Conservation (phyloP, 1,140 invertebrate genomes). For the Zaprionus ghesquierei region DNA sequence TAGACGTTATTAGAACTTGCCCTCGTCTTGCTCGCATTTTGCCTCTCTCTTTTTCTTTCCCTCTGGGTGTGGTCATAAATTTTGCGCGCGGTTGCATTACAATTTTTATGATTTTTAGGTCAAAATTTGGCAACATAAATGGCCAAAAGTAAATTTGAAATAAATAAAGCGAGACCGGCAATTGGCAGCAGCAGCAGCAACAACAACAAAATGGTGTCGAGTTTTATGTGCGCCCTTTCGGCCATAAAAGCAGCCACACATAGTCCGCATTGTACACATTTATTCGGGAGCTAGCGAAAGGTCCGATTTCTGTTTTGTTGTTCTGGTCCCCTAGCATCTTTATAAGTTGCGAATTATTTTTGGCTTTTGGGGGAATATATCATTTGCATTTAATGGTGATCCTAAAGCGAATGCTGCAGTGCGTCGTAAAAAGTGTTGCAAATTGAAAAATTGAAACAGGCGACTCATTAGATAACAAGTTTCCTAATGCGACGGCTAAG, state of each 20-base stretch:
- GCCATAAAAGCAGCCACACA: slow-evolving; percentile 31
- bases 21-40: not conserved
- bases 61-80: slow-evolving; percentile 54
- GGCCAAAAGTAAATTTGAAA: slow-evolving; percentile 78
- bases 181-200: slow-evolving; percentile 10
- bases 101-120: slow-evolving; percentile 82
- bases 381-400: slow-evolving; percentile 57
- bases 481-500: slow-evolving; percentile 47
- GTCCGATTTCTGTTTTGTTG: not conserved
- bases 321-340: slow-evolving; percentile 19
- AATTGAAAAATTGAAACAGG: slow-evolving; percentile 59
- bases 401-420: slow-evolving; percentile 1
- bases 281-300: not conserved
- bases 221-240: slow-evolving; percentile 56
- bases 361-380: slow-evolving; percentile 48
- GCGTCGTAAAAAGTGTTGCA: slow-evolving; percentile 45
- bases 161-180: slow-evolving; percentile 57
- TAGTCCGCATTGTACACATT: not conserved
- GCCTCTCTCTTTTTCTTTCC: not conserved
- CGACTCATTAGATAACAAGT: slow-evolving; percentile 55
- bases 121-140: slow-evolving; percentile 81
- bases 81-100: slow-evolving; percentile 69
- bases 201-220: slow-evolving; percentile 68
- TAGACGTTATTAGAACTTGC: slow-evolving; percentile 71
- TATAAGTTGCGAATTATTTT: slow-evolving; percentile 58